Evolutionary conservation across 2,888 invertebrate species (phyloP), one percentile per base, ranked within the genome.

Genomic region (Mythimna vitellina): DNA sequence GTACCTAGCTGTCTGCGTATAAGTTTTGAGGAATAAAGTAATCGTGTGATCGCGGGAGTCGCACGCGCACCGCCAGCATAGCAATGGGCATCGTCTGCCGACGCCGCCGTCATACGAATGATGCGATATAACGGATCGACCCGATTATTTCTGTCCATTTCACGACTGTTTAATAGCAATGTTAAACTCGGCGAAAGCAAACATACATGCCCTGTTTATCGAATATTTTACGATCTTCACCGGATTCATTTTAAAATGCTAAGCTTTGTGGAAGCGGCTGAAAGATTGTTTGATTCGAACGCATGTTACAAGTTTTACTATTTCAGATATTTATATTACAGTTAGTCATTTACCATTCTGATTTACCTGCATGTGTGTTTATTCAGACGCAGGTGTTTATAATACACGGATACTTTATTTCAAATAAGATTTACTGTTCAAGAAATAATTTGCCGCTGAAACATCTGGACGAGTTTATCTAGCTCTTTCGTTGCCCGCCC

Each of bases 111-210:
- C 94, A 95, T 95, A 95, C 95, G 92, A 95, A 96, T 95, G 95
- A 94, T 91, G 92, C 92, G 92, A 90, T 95, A 92, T 96, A 96
- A 96, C 95, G 95, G 96, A 94, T 94, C 95, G 94, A 91, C 93
- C 94, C 93, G 95, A 95, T 96, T 96, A 96, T 96, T 96, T 95
- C 95, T 95, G 96, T 95, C 92, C 94, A 95, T 95, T 95, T 95
- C 96, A 95, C 90, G 95, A 95, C 96, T 96, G 96, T 95, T 96
- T 96, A 95, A 96, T 96, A 95, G 96, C 96, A 96, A 95, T 95
- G 96, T 95, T 95, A 94, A 95, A 95, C 92, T 94, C 94, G 90
- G 92, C 93, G 93, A 95, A 95, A 95, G 95, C 95, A 96, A 95
- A 96, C 95, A 96, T 88, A 94, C 92, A 91, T 90, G 94, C 94